These are phyloP conservation scores for Cherax quadricarinatus DNA, from an alignment of 1,140 invertebrate species.

Conservation along the genomic window DNA sequence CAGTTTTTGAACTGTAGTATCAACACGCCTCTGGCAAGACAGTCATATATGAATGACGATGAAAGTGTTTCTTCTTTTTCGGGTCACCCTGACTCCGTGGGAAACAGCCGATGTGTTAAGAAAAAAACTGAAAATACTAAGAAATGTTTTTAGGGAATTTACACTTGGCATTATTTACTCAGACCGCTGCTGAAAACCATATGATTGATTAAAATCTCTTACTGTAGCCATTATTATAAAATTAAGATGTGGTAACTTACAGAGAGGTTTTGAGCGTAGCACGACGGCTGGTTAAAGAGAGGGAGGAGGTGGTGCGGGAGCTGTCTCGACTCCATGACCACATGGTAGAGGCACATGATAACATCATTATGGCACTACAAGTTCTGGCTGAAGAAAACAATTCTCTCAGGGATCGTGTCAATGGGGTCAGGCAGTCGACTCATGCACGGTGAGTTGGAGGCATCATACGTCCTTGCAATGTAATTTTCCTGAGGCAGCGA, in stretches of 20 bases:
- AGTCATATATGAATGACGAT: too few species aligned
- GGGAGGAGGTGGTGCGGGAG: constrained; percentile 75
- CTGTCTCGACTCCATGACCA: constrained; percentile 74
- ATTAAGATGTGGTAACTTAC: background rate
- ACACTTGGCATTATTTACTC: too few species aligned
- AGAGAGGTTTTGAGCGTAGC: constrained; percentile 75
- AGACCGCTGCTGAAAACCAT: too few species aligned
- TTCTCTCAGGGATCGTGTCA: constrained; percentile 67
- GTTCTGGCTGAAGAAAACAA: constrained; percentile 73
- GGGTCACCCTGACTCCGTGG: too few species aligned
- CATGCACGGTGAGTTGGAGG: constrained; percentile 63
- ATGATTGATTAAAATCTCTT: too few species aligned
- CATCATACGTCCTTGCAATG: background rate
- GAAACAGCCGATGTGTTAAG: too few species aligned
- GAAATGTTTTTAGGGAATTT: too few species aligned
- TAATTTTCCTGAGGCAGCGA: background rate
- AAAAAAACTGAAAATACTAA: too few species aligned
- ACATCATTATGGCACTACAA: constrained; percentile 73
- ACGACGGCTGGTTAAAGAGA: constrained; percentile 74
- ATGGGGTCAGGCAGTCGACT: constrained; percentile 68
- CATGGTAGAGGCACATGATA: constrained; percentile 74
- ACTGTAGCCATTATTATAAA: too few species aligned
- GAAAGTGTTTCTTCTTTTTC: too few species aligned
- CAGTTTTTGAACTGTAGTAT: too few species aligned
- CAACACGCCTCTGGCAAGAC: too few species aligned